These are phyloP conservation scores for Apteryx mantelli DNA, from an alignment of 2,113 vertebrate species.

Conservation along the genomic window DNA sequence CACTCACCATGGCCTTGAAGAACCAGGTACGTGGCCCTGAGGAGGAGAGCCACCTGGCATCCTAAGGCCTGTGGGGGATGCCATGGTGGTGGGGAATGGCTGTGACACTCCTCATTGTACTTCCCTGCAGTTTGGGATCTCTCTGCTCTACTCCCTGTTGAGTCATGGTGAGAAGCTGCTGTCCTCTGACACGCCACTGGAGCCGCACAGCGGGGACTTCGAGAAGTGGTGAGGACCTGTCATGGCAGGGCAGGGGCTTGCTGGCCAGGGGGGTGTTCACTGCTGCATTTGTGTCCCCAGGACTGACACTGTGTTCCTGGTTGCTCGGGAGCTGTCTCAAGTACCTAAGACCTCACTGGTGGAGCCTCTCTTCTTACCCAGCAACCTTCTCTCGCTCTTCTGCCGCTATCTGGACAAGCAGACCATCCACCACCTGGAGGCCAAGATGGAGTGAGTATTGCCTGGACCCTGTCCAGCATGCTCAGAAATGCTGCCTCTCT, in stretches of 20 bases:
- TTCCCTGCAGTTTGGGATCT: slow-evolving; percentile 89
- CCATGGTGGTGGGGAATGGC: neutral
- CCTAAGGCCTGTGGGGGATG: neutral
- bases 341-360: slow-evolving; percentile 81
- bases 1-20: slow-evolving; percentile 84
- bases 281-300: slow-evolving; percentile 63
- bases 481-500: neutral
- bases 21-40: slow-evolving; percentile 83
- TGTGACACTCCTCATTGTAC: neutral
- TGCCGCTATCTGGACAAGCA: slow-evolving; percentile 94
- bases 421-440: slow-evolving; percentile 86
- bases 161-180: slow-evolving; percentile 90
- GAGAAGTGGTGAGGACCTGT: slow-evolving; percentile 83
- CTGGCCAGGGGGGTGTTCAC: fast-evolving
- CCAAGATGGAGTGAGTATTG: slow-evolving; percentile 87
- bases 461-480: no score
- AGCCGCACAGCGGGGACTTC: slow-evolving; percentile 82
- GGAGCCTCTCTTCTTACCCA: slow-evolving; percentile 90
- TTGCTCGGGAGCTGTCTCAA: slow-evolving; percentile 88
- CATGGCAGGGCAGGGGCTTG: neutral
- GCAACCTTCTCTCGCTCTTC: slow-evolving; percentile 92
- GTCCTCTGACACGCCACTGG: slow-evolving; percentile 81
- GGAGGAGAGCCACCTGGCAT: neutral
- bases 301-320: slow-evolving; percentile 89
- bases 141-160: slow-evolving; percentile 90